Percentiles rank a stretch among this genome's conserved stretches.
Evolutionary conservation across 2,888 invertebrate species (phyloP).

Genomic region (Terebella lapidaria): DNA sequence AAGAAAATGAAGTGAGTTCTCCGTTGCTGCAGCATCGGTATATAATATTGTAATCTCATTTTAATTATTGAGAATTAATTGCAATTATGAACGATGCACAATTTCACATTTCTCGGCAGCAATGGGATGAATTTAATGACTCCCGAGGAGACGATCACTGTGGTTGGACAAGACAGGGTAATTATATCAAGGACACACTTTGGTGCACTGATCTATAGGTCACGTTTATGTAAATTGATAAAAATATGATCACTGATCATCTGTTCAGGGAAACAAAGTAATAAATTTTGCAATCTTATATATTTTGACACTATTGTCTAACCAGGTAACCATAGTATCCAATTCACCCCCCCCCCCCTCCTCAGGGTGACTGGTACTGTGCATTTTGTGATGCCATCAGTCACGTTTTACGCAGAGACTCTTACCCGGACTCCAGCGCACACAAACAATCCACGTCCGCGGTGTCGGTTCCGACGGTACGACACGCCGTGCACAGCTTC

Average conservation of each 20-base stretch:
- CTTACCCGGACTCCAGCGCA: too few relatives aligned
- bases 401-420: constrained; percentile 61
- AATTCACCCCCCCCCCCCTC: too few relatives aligned
- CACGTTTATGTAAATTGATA: too few relatives aligned
- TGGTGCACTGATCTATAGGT: too few relatives aligned
- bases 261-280: too few relatives aligned
- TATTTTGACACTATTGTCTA: too few relatives aligned
- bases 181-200: too few relatives aligned
- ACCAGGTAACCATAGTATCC: too few relatives aligned
- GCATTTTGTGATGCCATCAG: constrained; percentile 71
- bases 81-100: neutral
- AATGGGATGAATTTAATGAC: constrained; percentile 59
- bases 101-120: constrained; percentile 27
- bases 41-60: too few relatives aligned
- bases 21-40: neutral
- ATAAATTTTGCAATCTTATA: too few relatives aligned
- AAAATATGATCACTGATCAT: too few relatives aligned
- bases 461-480: constrained; percentile 63
- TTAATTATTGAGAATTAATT: neutral
- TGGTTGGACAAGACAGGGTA: constrained; percentile 47
- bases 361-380: constrained; percentile 68
- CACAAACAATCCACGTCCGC: constrained; percentile 8
- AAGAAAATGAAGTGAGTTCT: constrained; percentile 59
- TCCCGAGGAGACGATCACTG: constrained; percentile 72
- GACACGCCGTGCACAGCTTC: constrained; percentile 71